A percentile compares a stretch with the other conserved stretches of the same genome.
phyloP scores from a whole-genome alignment of 2,113 vertebrate species.

The Suricata suricatta region DNA sequence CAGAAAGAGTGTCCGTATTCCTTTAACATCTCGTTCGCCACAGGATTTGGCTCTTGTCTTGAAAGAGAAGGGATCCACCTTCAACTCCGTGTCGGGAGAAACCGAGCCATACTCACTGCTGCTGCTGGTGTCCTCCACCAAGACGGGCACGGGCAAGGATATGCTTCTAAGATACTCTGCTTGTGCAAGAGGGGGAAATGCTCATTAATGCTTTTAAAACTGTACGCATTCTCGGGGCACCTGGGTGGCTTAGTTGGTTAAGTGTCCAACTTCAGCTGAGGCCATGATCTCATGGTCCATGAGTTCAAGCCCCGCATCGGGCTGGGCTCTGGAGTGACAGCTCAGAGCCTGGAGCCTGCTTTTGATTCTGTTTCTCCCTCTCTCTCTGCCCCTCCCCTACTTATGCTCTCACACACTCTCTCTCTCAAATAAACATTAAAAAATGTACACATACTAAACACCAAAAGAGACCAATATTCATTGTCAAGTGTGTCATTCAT shows the following conservation, averaged over 20 bases:
- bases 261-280: too few species aligned
- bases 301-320: too few species aligned
- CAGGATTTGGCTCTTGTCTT: constrained; percentile 95
- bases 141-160: constrained; percentile 96
- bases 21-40: constrained; percentile 94
- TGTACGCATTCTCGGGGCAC: accelerated
- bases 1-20: constrained; percentile 92
- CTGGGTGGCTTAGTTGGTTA: too few species aligned
- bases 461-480: accelerated
- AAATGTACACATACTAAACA: not conserved
- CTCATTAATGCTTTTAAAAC: not conserved
- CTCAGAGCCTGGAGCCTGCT: too few species aligned
- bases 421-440: too few species aligned
- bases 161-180: constrained; percentile 97
- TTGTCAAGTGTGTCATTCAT: not conserved
- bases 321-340: too few species aligned
- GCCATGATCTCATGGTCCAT: too few species aligned
- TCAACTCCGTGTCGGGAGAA: constrained; percentile 96
- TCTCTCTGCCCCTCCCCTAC: too few species aligned
- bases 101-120: constrained; percentile 98
- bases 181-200: not conserved
- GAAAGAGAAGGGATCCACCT: constrained; percentile 95
- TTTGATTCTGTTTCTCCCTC: too few species aligned
- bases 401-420: too few species aligned
- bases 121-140: constrained; percentile 97